Conservation (phyloP, 2,888 invertebrate species). For the Apotomis capreana region DNA sequence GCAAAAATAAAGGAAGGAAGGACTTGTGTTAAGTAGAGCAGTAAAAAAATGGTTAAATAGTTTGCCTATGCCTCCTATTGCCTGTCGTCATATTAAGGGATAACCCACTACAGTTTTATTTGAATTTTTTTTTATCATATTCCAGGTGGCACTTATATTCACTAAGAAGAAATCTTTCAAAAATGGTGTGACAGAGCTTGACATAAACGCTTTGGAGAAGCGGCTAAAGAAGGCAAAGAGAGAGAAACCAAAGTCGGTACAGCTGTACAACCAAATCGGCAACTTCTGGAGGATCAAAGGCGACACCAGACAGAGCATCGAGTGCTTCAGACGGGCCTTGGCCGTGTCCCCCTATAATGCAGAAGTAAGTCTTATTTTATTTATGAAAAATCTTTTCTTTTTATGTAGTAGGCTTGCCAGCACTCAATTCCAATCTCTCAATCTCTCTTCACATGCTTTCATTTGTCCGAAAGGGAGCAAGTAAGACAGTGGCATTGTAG, state of each 20-base stretch:
- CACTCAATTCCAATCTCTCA: no score
- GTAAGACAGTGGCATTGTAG: no score
- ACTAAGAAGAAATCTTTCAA: conserved; percentile 85
- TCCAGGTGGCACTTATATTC: conserved; percentile 88
- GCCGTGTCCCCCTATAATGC: conserved; percentile 94
- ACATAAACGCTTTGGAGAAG: conserved; percentile 89
- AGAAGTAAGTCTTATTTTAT: conserved; percentile 79
- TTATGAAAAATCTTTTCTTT: no score
- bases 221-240: conserved; percentile 90
- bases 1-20: no score
- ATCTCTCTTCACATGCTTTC: no score
- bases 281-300: conserved; percentile 96
- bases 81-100: no score
- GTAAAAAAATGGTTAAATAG: no score
- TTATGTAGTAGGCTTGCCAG: no score
- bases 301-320: conserved; percentile 92
- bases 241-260: conserved; percentile 92
- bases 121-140: conserved; percentile 35
- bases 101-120: neutral
- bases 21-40: no score
- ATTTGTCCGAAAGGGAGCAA: no score
- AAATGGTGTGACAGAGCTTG: conserved; percentile 86
- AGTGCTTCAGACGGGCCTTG: conserved; percentile 93
- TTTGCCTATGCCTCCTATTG: no score
- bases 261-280: conserved; percentile 94